A percentile compares a stretch with the other conserved stretches of the same genome.
These are phyloP conservation scores for Cyanoderma ruficeps DNA, from an alignment of 2,113 vertebrate species.

Conservation along the genomic window DNA sequence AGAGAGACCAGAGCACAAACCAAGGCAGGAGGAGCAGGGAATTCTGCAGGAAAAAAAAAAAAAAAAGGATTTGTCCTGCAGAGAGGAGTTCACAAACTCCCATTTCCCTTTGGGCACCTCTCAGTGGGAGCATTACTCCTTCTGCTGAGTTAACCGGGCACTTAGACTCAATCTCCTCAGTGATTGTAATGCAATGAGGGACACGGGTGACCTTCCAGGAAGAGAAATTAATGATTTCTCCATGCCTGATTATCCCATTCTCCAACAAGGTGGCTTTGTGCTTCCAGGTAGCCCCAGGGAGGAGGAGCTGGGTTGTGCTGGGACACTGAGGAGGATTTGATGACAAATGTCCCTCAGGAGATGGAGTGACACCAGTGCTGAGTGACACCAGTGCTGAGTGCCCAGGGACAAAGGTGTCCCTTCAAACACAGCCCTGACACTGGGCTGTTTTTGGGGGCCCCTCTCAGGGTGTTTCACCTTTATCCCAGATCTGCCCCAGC, in stretches of 20 bases:
- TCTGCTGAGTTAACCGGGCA: neutral
- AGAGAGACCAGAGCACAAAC: neutral
- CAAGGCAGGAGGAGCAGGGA: neutral
- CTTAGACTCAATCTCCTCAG: neutral
- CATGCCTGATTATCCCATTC: neutral
- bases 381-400: neutral
- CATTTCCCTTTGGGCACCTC: neutral
- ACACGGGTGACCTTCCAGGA: neutral
- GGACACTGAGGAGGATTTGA: neutral
- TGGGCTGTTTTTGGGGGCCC: neutral
- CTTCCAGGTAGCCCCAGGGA: conserved; percentile 21
- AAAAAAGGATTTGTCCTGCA: neutral
- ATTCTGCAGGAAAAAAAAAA: neutral
- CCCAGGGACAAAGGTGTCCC: neutral
- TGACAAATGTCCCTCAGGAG: neutral
- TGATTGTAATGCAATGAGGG: neutral
- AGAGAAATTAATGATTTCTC: neutral
- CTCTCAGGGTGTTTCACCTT: neutral
- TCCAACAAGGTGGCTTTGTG: neutral
- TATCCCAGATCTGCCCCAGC: neutral
- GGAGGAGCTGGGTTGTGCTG: neutral
- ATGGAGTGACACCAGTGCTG: neutral
- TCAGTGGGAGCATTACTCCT: neutral
- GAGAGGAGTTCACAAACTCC: neutral
- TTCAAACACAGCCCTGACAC: neutral